Percentiles rank a stretch among this genome's conserved stretches.
These are phyloP conservation scores for Yponomeuta malinellus DNA, from an alignment of 2,888 invertebrate genomes.

Conservation along the genomic window DNA sequence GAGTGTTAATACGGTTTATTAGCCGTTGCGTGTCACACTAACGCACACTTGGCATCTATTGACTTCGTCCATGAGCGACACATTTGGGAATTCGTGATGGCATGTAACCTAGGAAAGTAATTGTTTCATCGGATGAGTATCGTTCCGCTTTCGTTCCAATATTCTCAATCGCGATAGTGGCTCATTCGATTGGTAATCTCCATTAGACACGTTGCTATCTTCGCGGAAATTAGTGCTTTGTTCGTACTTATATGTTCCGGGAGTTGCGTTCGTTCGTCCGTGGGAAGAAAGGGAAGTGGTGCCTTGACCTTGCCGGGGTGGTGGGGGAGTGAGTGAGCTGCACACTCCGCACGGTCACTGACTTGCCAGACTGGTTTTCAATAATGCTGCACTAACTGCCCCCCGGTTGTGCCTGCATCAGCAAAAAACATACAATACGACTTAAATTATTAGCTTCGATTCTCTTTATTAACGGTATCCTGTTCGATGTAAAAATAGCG, in stretches of 20 bases:
- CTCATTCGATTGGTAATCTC: neutral
- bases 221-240: neutral
- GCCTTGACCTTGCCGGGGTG: slow-evolving; percentile 63
- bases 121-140: neutral
- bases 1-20: slow-evolving; percentile 47
- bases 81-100: neutral
- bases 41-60: slow-evolving; percentile 37
- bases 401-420: neutral
- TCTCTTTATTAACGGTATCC: neutral
- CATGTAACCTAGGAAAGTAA: neutral
- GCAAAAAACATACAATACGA: neutral
- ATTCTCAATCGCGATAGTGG: neutral
- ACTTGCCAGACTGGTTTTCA: slow-evolving; percentile 50
- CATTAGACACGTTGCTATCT: neutral
- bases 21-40: slow-evolving; percentile 38
- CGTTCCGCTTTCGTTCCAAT: neutral
- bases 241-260: neutral
- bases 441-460: neutral
- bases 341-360: slow-evolving; percentile 51
- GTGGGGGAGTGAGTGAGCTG: slow-evolving; percentile 34
- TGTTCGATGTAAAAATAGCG: neutral
- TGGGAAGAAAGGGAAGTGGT: slow-evolving; percentile 15
- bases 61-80: neutral
- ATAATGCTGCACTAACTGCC: slow-evolving; percentile 3
- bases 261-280: slow-evolving; percentile 1